Percentiles rank a stretch among this genome's conserved stretches.
phyloP scores from a whole-genome alignment of 2,113 vertebrate genomes.

The Scopus umbretta region DNA sequence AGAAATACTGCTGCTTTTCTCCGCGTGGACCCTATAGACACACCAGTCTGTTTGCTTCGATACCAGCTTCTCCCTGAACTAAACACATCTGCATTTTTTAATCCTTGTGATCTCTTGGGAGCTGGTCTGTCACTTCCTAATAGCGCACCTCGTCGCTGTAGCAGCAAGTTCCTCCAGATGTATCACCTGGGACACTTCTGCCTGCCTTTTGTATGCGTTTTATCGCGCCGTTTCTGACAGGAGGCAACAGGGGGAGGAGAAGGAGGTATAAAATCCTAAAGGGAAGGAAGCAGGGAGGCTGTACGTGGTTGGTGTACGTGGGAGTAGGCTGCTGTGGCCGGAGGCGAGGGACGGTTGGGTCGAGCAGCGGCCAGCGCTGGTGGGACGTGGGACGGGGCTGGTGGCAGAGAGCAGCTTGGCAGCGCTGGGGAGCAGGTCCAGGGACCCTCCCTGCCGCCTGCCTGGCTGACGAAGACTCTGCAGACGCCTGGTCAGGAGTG shows the following conservation, averaged over 20 bases:
- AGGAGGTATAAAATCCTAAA: background rate
- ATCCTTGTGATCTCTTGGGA: background rate
- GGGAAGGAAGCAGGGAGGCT: background rate
- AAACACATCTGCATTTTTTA: background rate
- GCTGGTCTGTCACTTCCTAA: background rate
- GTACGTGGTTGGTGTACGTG: fast-evolving
- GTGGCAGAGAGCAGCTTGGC: background rate
- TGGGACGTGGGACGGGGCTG: background rate
- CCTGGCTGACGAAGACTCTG: background rate
- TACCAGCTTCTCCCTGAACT: background rate
- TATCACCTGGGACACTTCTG: background rate
- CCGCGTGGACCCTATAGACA: background rate
- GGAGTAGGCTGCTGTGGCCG: background rate
- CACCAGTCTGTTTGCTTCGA: background rate
- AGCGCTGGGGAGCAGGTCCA: fast-evolving
- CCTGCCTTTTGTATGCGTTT: background rate
- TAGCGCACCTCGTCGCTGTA: background rate
- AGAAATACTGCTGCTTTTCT: background rate
- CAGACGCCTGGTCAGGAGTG: background rate
- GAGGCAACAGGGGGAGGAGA: background rate
- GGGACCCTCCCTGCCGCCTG: background rate
- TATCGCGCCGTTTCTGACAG: background rate
- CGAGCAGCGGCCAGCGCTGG: fast-evolving
- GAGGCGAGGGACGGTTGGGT: background rate
- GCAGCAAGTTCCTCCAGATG: background rate